A percentile compares a stretch with the other conserved stretches of the same genome.
phyloP scores from a whole-genome alignment of 2,113 vertebrate genomes.

The Pleuronectes platessa region DNA sequence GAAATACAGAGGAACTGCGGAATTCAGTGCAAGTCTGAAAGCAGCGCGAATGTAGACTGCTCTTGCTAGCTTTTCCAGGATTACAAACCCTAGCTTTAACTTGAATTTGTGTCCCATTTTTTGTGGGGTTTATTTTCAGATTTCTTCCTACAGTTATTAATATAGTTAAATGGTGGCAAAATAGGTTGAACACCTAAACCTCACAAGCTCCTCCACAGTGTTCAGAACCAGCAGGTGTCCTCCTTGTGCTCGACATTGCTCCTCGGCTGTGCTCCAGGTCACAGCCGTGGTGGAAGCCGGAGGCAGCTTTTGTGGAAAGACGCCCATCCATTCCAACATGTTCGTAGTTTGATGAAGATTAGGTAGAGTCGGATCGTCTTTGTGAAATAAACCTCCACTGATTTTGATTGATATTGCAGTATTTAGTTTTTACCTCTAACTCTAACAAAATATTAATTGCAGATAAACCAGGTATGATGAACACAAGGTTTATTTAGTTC shows the following conservation, averaged over 20 bases:
- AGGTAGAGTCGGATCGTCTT: not conserved
- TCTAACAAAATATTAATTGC: too few species aligned
- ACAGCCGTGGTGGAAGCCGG: conserved; percentile 9
- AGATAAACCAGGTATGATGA: too few species aligned
- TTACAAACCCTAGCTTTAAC: too few species aligned
- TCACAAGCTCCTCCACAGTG: conserved; percentile 64
- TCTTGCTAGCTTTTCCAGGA: too few species aligned
- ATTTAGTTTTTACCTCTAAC: conserved; percentile 46
- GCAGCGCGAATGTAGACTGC: too few species aligned
- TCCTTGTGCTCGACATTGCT: conserved; percentile 18
- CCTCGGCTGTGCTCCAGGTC: conserved; percentile 54
- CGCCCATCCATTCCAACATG: conserved; percentile 53
- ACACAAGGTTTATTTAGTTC: too few species aligned
- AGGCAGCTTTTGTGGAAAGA: conserved; percentile 63
- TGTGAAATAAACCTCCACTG: not conserved
- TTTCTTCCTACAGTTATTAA: too few species aligned
- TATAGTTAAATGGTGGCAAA: too few species aligned
- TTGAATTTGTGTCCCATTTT: too few species aligned
- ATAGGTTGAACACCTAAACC: not conserved
- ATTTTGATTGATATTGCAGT: not conserved
- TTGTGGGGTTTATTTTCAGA: too few species aligned
- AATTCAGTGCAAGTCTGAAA: too few species aligned
- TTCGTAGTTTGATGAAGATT: conserved; percentile 37
- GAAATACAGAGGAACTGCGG: too few species aligned
- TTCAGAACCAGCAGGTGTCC: conserved; percentile 59